Percentiles rank a stretch among this genome's conserved stretches.
Conservation (phyloP, 2,797 vertebrate genomes). For the Lemur catta region DNA sequence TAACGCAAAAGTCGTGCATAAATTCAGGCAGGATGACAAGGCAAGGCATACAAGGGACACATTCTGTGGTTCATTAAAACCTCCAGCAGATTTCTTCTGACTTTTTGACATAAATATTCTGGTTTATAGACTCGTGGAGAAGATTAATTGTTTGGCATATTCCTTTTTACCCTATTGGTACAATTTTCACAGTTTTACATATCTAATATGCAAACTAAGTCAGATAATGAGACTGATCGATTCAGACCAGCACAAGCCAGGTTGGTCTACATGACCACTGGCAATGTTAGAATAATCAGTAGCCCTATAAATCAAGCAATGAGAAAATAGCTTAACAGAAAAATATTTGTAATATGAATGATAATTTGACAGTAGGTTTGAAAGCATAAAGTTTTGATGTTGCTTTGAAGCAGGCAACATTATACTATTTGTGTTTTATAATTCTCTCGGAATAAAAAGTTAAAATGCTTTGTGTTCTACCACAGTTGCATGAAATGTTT, state of each 20-base stretch:
- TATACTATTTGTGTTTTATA: not conserved
- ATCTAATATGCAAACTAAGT: not conserved
- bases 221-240: not conserved
- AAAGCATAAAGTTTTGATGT: not conserved
- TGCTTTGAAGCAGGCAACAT: not conserved
- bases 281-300: not conserved
- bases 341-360: not conserved
- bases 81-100: constrained; percentile 31
- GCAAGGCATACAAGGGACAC: not conserved
- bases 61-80: constrained; percentile 45
- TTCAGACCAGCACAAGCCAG: not conserved
- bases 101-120: constrained; percentile 38
- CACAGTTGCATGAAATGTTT: constrained; percentile 14
- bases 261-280: not conserved
- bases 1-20: not conserved
- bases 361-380: not conserved
- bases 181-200: not conserved
- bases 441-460: constrained; percentile 52
- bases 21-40: not conserved
- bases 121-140: constrained; percentile 28
- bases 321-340: not conserved
- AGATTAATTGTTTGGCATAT: not conserved
- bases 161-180: not conserved
- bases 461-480: constrained; percentile 25
- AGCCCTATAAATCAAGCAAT: constrained; percentile 19